Percentiles rank a stretch among this genome's conserved stretches.
These are phyloP conservation scores for Dendroctonus ponderosae DNA, from an alignment of 1,140 invertebrate genomes.

Conservation along the genomic window DNA sequence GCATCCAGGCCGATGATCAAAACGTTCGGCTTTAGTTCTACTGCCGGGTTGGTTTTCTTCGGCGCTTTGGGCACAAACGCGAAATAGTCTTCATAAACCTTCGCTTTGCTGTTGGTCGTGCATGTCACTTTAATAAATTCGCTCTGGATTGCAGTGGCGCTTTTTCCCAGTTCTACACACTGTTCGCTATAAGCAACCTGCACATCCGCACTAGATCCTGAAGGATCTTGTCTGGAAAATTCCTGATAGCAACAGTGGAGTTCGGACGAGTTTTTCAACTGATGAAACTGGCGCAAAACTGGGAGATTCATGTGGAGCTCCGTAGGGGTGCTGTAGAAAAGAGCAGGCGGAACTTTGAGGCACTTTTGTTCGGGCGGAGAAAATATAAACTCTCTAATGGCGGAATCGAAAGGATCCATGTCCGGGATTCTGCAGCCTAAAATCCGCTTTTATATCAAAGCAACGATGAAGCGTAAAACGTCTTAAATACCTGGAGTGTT, in stretches of 20 bases:
- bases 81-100: constrained; percentile 67
- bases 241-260: constrained; percentile 63
- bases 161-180: constrained; percentile 52
- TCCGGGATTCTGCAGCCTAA: constrained; percentile 75
- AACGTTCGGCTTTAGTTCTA: constrained; percentile 55
- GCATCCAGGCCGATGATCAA: constrained; percentile 84
- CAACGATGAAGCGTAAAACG: not conserved
- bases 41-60: constrained; percentile 22
- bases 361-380: constrained; percentile 48
- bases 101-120: constrained; percentile 48
- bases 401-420: constrained; percentile 67
- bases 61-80: constrained; percentile 62
- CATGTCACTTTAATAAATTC: constrained; percentile 68
- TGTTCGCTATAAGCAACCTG: constrained; percentile 50
- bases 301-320: constrained; percentile 58
- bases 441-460: constrained; percentile 3
- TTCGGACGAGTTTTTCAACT: constrained; percentile 51
- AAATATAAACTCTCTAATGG: constrained; percentile 54
- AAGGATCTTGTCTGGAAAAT: constrained; percentile 58
- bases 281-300: constrained; percentile 51
- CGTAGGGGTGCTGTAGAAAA: constrained; percentile 63
- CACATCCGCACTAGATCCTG: constrained; percentile 49
- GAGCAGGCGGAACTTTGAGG: constrained; percentile 51
- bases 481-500: constrained; percentile 13
- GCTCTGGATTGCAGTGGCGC: constrained; percentile 47